Percentiles rank a stretch among this genome's conserved stretches.
These are phyloP conservation scores for Ephialtes manifestator DNA, from an alignment of 2,888 invertebrate genomes.

Conservation along the genomic window DNA sequence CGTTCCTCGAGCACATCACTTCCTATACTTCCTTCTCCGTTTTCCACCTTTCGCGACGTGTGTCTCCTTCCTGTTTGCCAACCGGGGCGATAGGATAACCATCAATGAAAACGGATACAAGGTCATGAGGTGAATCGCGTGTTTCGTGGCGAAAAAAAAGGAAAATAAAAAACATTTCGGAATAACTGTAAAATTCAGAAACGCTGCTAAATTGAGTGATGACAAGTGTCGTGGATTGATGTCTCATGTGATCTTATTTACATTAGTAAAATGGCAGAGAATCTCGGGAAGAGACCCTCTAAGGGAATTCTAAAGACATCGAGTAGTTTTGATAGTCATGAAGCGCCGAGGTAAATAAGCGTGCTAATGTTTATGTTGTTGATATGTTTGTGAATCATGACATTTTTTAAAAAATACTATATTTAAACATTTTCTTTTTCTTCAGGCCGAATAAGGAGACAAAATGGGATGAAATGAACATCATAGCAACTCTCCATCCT, in stretches of 20 bases:
- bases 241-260: constrained; percentile 55
- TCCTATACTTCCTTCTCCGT: constrained; percentile 35
- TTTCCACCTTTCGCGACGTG: constrained; percentile 43
- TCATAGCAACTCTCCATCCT: constrained; percentile 98
- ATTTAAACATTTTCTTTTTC: constrained; percentile 6
- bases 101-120: constrained; percentile 26
- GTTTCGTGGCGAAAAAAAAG: constrained; percentile 26
- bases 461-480: constrained; percentile 99
- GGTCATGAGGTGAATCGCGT: constrained; percentile 56
- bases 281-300: constrained; percentile 93
- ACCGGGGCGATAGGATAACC: not conserved
- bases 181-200: constrained; percentile 9
- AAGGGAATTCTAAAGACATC: constrained; percentile 98
- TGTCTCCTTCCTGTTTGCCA: constrained; percentile 44
- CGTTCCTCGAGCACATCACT: constrained; percentile 25
- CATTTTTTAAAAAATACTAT: not conserved
- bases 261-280: constrained; percentile 89
- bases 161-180: constrained; percentile 25
- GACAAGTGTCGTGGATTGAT: constrained; percentile 52
- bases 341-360: constrained; percentile 82
- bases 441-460: constrained; percentile 88
- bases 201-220: constrained; percentile 46
- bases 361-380: constrained; percentile 8
- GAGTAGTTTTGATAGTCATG: constrained; percentile 94
- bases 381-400: not conserved